Conservation (phyloP, 30 jellyfish, hydroid and myxozoan species). For the Turritopsis dohrnii region DNA sequence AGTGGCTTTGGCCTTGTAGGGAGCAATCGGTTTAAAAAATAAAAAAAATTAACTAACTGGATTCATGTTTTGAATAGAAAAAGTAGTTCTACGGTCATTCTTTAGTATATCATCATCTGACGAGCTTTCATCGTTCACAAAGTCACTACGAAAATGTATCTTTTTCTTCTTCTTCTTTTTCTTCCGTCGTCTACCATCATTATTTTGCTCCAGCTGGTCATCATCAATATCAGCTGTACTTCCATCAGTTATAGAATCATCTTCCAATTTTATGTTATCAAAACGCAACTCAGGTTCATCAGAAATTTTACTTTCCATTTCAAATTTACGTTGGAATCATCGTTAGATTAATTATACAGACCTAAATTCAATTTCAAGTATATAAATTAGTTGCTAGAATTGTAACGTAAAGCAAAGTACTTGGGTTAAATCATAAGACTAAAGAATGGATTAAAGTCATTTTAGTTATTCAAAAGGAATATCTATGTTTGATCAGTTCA, state of each 20-base stretch:
- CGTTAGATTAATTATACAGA: too few species aligned
- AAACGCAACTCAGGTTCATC: not conserved
- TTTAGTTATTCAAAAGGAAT: too few species aligned
- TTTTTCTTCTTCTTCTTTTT: constrained; percentile 24
- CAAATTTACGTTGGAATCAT: not conserved
- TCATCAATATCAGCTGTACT: constrained; percentile 41
- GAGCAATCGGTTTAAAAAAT: too few species aligned
- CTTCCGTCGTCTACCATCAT: constrained; percentile 8
- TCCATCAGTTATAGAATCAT: constrained; percentile 28
- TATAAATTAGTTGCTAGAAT: too few species aligned
- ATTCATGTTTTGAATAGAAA: not conserved
- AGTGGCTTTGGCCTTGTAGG: too few species aligned
- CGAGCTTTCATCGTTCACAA: constrained; percentile 20
- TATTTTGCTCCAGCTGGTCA: not conserved
- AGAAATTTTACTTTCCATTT: not conserved
- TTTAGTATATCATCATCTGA: constrained; percentile 31
- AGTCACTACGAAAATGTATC: constrained; percentile 41
- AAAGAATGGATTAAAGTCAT: too few species aligned
- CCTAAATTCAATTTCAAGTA: too few species aligned
- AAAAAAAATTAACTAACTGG: not conserved
- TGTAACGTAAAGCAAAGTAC: too few species aligned
- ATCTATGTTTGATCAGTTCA: too few species aligned
- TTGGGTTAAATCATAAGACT: too few species aligned
- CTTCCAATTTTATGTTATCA: constrained; percentile 18
- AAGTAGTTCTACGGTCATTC: not conserved